These are phyloP conservation scores for Enoplosus armatus DNA, from an alignment of 2,797 vertebrate species.

Conservation along the genomic window DNA sequence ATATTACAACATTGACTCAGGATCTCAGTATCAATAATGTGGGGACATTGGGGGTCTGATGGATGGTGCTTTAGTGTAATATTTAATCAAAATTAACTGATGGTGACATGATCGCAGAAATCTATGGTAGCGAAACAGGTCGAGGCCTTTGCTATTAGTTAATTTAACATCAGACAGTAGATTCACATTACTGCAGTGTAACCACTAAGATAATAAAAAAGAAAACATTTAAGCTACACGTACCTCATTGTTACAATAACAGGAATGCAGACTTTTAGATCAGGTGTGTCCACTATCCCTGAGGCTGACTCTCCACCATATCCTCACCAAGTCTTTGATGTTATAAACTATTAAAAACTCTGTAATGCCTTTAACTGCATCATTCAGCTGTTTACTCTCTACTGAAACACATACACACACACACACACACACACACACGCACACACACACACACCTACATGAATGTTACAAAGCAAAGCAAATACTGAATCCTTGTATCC, in stretches of 20 bases:
- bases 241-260: not conserved
- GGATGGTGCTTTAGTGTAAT: not conserved
- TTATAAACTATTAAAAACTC: not conserved
- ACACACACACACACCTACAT: not conserved
- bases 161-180: not conserved
- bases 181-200: not conserved
- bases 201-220: not conserved
- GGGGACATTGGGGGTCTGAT: not conserved
- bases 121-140: not conserved
- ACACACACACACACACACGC: not conserved
- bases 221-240: not conserved
- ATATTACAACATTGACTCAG: not conserved
- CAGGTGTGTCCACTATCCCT: conserved; percentile 6
- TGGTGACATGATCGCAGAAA: not conserved
- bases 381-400: not conserved
- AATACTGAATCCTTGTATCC: not conserved
- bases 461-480: conserved; percentile 1
- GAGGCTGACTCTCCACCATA: not conserved
- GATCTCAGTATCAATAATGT: not conserved
- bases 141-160: not conserved
- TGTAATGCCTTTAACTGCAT: not conserved
- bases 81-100: conserved; percentile 8
- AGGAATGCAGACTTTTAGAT: conserved; percentile 7
- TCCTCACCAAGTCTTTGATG: conserved; percentile 7
- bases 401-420: not conserved